Evolutionary conservation across 2,888 invertebrate species (phyloP), one percentile per base, ranked within the genome.

Genomic region (Tetanocera ferruginea): DNA sequence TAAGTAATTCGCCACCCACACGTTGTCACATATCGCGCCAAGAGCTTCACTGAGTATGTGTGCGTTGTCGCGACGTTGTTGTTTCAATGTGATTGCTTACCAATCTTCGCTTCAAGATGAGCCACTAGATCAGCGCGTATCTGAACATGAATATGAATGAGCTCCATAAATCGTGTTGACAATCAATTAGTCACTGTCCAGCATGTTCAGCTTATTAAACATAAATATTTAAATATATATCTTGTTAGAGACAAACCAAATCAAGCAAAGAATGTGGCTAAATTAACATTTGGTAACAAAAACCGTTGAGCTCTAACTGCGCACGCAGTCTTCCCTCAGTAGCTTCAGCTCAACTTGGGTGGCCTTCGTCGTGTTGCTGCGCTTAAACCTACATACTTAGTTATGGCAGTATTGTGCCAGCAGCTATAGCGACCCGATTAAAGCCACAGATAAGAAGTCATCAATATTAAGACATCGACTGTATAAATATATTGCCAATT

Each of bases 181-280:
- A 72, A 69, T 31, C 28, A 51, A 72, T 37, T 72, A 19, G 72
- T 74, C 52, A 64, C n/a, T 72, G 57, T 72, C 72, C 19, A n/a
- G 57, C 11, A 34, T 51, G 19, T 25, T 74, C 64, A 25, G 49
- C 28, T 51, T 14, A 74, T 31, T 31, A 51, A 31, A 23, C 31
- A 19, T 19, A n/a, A 37, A 37, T 72, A 37, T 57, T 69, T 31
- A 64, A 64, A 64, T 64, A 34, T 64, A 64, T 64, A 31, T 49
- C 51, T 9, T 51, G 51, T 51, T 49, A n/a, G 52, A 69, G 51
- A n/a, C 51, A 51, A 69, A 51, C 25, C 69, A 49, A 51, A 69
- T 51, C 49, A 51, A 69, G 51, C 51, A 31, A 43, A 49, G 67
- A 43, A 34, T 62, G 60, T 62, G 28, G 43, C n/a, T 64, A 64